Base-by-base conservation (phyloP, 2,797 vertebrate species). In the Saguinus oedipus region DNA sequence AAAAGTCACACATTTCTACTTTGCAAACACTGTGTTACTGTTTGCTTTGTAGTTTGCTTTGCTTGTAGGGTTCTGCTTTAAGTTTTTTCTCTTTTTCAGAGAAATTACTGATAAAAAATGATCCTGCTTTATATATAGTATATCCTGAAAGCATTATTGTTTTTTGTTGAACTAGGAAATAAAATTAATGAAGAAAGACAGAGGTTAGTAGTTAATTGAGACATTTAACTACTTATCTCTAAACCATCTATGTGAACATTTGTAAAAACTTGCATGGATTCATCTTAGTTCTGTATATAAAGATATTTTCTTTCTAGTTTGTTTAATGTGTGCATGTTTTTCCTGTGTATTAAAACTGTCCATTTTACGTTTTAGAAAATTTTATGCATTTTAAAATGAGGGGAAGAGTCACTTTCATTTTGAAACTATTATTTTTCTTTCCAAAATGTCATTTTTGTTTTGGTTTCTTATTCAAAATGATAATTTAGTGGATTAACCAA, bases 321-420 rank as follows among this genome's bases (percentile, higher is more conserved):
- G 33, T 81, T 75, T 91, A 57, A 27, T 93, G 17, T 93, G 5
- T 95, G 44, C 7, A 19, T 86, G 39, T 89, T 91, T 93, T 94
- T 59, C 57, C 39, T 55, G 33, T 87, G 64, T 95, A 75, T 82
- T 95, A 96, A 92, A 80, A n/a, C 68, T 96, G 92, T 88, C 24
- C 93, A 79, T 42, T 91, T 91, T 42, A 55, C 2, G 57, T 85
- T 97, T 97, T 92, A 96, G 76, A 96, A 86, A 96, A 88, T 80
- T 83, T 12, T 48, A 2, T 42, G 27, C 14, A 36, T 92, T 96
- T 89, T 95, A 15, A 92, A 94, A 90, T 61, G 36, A 53, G 50
- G n/a, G 53, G 4, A 88, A 87, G 17, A 80, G 64, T 79, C 39
- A 75, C 61, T 36, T 96, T 88, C 89, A 78, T 57, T 68, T 96